Conservation (phyloP, 2,113 vertebrate species). For the Bubo blakistoni region DNA sequence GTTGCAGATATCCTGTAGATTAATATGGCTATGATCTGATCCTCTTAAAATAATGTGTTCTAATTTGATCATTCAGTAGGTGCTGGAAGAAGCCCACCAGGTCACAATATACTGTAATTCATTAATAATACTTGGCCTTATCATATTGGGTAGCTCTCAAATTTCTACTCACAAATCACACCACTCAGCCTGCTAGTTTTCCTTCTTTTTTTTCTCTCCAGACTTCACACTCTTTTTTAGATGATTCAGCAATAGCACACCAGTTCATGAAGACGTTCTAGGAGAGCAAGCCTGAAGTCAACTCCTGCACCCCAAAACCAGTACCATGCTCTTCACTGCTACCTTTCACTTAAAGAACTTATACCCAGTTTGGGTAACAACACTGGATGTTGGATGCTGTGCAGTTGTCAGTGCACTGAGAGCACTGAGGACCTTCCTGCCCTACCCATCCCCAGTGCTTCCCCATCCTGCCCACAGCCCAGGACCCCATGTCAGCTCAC, state of each 20-base stretch:
- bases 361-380: not conserved
- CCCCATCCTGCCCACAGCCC: not conserved
- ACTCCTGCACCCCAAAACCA: not conserved
- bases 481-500: too few relatives aligned
- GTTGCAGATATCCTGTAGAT: not conserved
- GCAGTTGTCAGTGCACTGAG: not conserved
- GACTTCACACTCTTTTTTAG: not conserved
- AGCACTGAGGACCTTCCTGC: not conserved
- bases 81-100: not conserved
- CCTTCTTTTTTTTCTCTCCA: not conserved
- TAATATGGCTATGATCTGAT: not conserved
- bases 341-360: not conserved
- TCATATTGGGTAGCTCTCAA: not conserved
- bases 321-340: not conserved
- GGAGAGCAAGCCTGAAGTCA: not conserved
- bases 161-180: not conserved
- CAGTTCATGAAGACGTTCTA: not conserved
- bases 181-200: not conserved
- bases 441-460: accelerated
- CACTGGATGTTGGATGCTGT: not conserved
- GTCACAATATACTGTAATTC: not conserved
- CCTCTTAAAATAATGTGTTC: not conserved
- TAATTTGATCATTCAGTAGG: not conserved
- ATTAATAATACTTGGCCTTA: not conserved
- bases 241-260: not conserved